These are phyloP conservation scores for Passer montanus DNA, from an alignment of 2,113 vertebrate genomes.

Conservation along the genomic window DNA sequence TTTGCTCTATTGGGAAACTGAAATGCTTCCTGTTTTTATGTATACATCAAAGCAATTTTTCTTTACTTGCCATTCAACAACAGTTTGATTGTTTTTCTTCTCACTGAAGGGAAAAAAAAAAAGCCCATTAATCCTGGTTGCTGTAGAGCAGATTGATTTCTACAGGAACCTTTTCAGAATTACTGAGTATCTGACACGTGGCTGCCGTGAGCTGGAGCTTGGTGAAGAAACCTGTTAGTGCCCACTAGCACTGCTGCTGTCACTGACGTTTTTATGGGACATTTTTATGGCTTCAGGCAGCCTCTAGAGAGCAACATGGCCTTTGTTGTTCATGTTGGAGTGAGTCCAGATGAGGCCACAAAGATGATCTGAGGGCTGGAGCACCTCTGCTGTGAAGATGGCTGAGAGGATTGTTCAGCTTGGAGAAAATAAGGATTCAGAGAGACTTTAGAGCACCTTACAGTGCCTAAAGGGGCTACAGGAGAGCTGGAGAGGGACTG, in stretches of 20 bases:
- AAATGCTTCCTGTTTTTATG: neutral
- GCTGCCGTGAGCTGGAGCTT: rapidly evolving
- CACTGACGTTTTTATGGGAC: neutral
- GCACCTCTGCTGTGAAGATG: neutral
- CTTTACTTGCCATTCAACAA: neutral
- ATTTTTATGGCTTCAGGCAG: neutral
- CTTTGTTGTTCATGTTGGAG: neutral
- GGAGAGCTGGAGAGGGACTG: neutral
- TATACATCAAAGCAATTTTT: slow-evolving; percentile 18
- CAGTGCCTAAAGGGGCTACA: neutral
- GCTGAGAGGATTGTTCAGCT: neutral
- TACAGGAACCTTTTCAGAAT: neutral
- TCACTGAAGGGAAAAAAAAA: neutral
- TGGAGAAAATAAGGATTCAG: neutral
- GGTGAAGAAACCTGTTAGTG: neutral
- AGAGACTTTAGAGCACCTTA: neutral
- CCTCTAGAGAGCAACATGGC: neutral
- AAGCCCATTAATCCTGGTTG: neutral
- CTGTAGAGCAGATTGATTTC: slow-evolving; percentile 13
- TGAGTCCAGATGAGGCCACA: neutral
- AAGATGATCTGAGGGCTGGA: neutral
- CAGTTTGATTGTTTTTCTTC: neutral
- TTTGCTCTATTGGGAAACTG: neutral
- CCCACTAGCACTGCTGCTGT: neutral
- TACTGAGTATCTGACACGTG: rapidly evolving